Conservation (phyloP, 1,140 invertebrate genomes). For the Caenorhabditis latens region DNA sequence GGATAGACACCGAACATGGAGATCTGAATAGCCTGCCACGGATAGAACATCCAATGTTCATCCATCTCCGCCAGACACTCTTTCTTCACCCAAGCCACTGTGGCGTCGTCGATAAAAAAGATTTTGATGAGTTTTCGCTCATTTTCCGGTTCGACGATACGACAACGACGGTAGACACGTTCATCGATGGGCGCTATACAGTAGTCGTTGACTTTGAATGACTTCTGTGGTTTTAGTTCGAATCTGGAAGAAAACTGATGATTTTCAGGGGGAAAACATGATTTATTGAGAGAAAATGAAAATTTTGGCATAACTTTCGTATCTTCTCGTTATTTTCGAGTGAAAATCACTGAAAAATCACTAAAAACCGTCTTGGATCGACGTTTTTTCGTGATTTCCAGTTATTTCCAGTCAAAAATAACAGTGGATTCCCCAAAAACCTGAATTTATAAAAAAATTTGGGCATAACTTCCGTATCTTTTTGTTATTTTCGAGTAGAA, state of each 20-base stretch:
- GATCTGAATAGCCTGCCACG: slow-evolving; percentile 41
- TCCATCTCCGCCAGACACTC: neutral
- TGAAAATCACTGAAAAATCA: too few relatives aligned
- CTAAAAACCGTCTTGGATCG: too few relatives aligned
- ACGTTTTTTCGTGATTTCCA: too few relatives aligned
- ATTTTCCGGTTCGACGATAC: neutral
- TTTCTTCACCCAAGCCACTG: neutral
- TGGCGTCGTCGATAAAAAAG: slow-evolving; percentile 33
- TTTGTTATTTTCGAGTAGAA: too few relatives aligned
- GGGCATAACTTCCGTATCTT: too few relatives aligned
- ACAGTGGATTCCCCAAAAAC: too few relatives aligned
- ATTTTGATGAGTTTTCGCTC: neutral
- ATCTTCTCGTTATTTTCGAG: too few relatives aligned
- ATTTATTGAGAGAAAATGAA: too few relatives aligned
- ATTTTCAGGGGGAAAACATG: neutral
- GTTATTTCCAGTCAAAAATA: too few relatives aligned
- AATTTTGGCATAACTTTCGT: neutral
- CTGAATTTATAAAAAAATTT: too few relatives aligned
- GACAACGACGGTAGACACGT: neutral
- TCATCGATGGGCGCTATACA: neutral
- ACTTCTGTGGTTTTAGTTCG: neutral
- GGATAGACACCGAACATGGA: slow-evolving; percentile 1
- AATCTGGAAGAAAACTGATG: neutral
- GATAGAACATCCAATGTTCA: slow-evolving; percentile 26
- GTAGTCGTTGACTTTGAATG: neutral